Evolutionary conservation across 2,888 invertebrate species (phyloP).

Genomic region (Hyposoter dolosus): DNA sequence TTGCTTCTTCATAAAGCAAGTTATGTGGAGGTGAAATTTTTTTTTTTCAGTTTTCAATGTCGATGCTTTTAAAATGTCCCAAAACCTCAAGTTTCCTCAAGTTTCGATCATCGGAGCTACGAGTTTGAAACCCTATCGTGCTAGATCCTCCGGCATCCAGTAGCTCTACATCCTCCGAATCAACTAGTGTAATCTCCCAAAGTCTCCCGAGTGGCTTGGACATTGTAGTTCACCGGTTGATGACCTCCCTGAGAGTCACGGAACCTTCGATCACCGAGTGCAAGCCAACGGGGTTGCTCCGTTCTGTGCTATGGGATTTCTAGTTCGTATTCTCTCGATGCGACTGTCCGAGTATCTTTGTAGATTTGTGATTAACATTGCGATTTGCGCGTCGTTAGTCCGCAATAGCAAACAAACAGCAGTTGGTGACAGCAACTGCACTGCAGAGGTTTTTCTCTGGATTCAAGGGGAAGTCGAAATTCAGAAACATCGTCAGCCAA

Average conservation of each 20-base stretch:
- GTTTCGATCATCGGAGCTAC: no score
- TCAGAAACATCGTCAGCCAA: background rate
- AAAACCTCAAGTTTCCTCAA: no score
- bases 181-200: constrained; percentile 21
- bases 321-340: background rate
- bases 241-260: constrained; percentile 2
- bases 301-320: background rate
- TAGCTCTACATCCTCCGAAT: constrained; percentile 19
- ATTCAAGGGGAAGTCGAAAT: background rate
- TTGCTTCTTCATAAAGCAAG: no score
- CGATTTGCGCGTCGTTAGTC: background rate
- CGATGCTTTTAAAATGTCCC: no score
- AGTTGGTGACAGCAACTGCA: background rate
- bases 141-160: constrained; percentile 19
- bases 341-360: background rate
- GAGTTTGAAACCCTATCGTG: constrained; percentile 33
- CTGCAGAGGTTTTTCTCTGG: background rate
- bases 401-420: background rate
- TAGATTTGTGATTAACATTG: background rate
- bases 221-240: constrained; percentile 16
- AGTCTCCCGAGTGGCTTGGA: constrained; percentile 14
- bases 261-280: background rate
- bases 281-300: background rate
- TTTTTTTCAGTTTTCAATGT: no score
- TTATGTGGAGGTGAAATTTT: no score